Evolutionary conservation across 2,113 vertebrate genomes (phyloP).

Genomic region (human (Homo sapiens)): GRCh38 chr15:48149001-48149500

Average conservation of each 20-base stretch:
- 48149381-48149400: neutral
- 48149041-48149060: slow-evolving; percentile 99
- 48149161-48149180: slow-evolving; percentile 99
- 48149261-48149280: slow-evolving; percentile 86
- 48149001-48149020: slow-evolving; percentile 24
- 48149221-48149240: slow-evolving; percentile 92
- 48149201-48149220: slow-evolving; percentile 91
- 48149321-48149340: slow-evolving; percentile 87
- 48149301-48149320: slow-evolving; percentile 93
- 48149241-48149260: slow-evolving; percentile 93
- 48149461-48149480: slow-evolving; percentile 31
- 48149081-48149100: slow-evolving; percentile 89
- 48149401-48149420: slow-evolving; percentile 24
- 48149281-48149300: slow-evolving; percentile 93
- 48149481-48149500: slow-evolving; percentile 28
- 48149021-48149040: slow-evolving; percentile 93
- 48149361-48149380: slow-evolving; percentile 83
- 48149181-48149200: slow-evolving; percentile 94
- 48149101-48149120: slow-evolving; percentile 70
- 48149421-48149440: slow-evolving; percentile 48
- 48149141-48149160: slow-evolving; percentile 78
- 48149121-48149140: slow-evolving; percentile 31
- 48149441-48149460: neutral
- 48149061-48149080: slow-evolving; percentile 99
- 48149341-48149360: slow-evolving; percentile 93